Conservation (phyloP, 2,113 vertebrate species). For the Pogona vitticeps region DNA sequence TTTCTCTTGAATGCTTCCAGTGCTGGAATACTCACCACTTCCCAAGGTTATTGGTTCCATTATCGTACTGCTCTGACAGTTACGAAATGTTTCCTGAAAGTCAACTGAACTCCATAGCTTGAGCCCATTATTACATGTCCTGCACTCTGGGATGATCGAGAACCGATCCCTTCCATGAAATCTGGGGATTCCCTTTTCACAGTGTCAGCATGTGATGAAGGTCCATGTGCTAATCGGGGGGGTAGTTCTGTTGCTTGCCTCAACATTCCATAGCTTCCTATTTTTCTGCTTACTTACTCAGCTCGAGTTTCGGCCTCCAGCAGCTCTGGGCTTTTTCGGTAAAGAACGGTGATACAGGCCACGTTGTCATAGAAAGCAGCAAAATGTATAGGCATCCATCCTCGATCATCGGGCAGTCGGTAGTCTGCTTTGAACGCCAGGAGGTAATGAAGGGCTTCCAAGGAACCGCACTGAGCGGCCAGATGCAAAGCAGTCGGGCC, state of each 20-base stretch:
- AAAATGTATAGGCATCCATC: slow-evolving; percentile 81
- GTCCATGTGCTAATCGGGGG: background rate
- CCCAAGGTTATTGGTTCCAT: too few relatives aligned
- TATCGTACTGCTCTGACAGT: too few relatives aligned
- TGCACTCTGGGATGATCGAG: too few relatives aligned
- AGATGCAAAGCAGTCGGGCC: slow-evolving; percentile 77
- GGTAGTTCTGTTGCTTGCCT: background rate
- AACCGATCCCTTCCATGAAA: background rate
- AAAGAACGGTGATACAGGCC: slow-evolving; percentile 73
- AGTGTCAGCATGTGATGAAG: background rate
- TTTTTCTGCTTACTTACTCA: slow-evolving; percentile 65
- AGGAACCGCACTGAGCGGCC: slow-evolving; percentile 77
- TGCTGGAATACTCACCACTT: too few relatives aligned
- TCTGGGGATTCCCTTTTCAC: background rate
- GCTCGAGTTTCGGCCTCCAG: slow-evolving; percentile 69
- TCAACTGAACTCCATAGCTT: too few relatives aligned
- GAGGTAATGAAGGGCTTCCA: slow-evolving; percentile 74
- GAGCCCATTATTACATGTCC: too few relatives aligned
- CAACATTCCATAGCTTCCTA: background rate
- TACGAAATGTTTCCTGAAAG: too few relatives aligned
- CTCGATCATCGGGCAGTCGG: slow-evolving; percentile 68
- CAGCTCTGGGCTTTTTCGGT: slow-evolving; percentile 71
- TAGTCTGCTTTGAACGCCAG: slow-evolving; percentile 74
- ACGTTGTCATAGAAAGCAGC: slow-evolving; percentile 80
- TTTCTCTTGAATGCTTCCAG: too few relatives aligned